Evolutionary conservation across 2,113 vertebrate genomes (phyloP).

Genomic region (Coptodon bakossiorum): DNA sequence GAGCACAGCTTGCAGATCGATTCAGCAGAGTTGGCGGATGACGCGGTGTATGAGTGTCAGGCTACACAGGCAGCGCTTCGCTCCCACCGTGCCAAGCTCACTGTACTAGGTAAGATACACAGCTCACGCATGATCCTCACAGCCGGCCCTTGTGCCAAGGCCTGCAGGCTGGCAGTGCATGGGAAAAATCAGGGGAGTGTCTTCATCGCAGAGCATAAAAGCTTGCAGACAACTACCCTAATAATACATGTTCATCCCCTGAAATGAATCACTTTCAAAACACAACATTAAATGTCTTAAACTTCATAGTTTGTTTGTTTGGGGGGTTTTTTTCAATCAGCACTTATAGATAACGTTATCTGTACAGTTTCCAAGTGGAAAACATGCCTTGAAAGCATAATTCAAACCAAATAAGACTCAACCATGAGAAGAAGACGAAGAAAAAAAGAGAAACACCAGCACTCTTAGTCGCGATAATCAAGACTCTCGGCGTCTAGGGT

Average conservation of each 20-base stretch:
- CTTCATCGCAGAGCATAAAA: slow-evolving; percentile 18
- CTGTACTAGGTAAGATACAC: slow-evolving; percentile 79
- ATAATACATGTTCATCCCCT: background rate
- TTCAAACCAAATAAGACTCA: slow-evolving; percentile 34
- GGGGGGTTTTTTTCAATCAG: accelerated
- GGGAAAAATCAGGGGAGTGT: slow-evolving; percentile 42
- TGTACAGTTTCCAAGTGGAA: slow-evolving; percentile 46
- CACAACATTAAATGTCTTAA: background rate
- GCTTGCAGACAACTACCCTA: background rate
- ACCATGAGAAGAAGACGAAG: slow-evolving; percentile 16
- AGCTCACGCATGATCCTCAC: slow-evolving; percentile 54
- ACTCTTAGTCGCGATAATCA: slow-evolving; percentile 56
- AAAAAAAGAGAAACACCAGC: slow-evolving; percentile 12
- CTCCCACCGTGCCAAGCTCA: slow-evolving; percentile 82
- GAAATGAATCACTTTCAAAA: background rate
- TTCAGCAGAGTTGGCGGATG: slow-evolving; percentile 80
- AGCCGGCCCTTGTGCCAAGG: slow-evolving; percentile 31
- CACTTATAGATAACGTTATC: slow-evolving; percentile 7
- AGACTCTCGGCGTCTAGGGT: slow-evolving; percentile 58
- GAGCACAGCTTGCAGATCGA: slow-evolving; percentile 87
- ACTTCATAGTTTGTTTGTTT: slow-evolving; percentile 2
- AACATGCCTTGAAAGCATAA: slow-evolving; percentile 38
- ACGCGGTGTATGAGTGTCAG: slow-evolving; percentile 87
- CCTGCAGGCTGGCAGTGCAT: slow-evolving; percentile 19
- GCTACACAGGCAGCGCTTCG: slow-evolving; percentile 84